These are phyloP conservation scores for Pseudorhiza aurosa DNA, from an alignment of 30 jellyfish, hydroid and myxozoan species.

Conservation along the genomic window DNA sequence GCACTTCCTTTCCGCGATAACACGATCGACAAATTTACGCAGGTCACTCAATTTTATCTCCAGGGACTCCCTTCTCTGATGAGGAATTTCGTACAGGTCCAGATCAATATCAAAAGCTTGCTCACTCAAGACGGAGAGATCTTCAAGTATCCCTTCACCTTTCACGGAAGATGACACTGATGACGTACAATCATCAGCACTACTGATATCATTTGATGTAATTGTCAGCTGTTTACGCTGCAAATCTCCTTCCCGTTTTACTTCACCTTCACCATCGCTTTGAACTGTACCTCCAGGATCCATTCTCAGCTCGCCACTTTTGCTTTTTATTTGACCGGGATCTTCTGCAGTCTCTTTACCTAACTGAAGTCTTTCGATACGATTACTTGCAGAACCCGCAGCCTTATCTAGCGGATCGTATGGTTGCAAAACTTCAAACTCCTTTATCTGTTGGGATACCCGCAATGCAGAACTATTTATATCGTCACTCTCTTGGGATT, in stretches of 20 bases:
- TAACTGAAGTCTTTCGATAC: not conserved
- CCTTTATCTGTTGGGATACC: not conserved
- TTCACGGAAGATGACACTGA: too few relatives aligned
- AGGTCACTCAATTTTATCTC: conserved; percentile 35
- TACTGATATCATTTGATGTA: too few relatives aligned
- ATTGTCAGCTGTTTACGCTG: too few relatives aligned
- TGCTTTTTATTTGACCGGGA: too few relatives aligned
- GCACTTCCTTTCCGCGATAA: conserved; percentile 38
- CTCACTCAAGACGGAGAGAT: conserved; percentile 18
- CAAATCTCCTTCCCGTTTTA: too few relatives aligned
- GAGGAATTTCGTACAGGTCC: conserved; percentile 50
- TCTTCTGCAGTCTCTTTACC: too few relatives aligned
- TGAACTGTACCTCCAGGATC: too few relatives aligned
- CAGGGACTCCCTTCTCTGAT: conserved; percentile 39
- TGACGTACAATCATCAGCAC: too few relatives aligned
- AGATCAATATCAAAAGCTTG: conserved; percentile 44
- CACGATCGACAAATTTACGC: conserved; percentile 29
- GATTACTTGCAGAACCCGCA: not conserved
- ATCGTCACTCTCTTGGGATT: not conserved
- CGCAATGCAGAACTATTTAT: not conserved
- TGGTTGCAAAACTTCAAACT: not conserved
- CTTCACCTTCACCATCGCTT: too few relatives aligned
- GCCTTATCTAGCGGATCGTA: not conserved
- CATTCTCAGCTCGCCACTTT: too few relatives aligned
- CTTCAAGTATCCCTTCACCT: too few relatives aligned